Percentiles rank a stretch among this genome's conserved stretches.
Evolutionary conservation across 2,888 invertebrate species (phyloP).

Genomic region (Drosophila melanosoma): DNA sequence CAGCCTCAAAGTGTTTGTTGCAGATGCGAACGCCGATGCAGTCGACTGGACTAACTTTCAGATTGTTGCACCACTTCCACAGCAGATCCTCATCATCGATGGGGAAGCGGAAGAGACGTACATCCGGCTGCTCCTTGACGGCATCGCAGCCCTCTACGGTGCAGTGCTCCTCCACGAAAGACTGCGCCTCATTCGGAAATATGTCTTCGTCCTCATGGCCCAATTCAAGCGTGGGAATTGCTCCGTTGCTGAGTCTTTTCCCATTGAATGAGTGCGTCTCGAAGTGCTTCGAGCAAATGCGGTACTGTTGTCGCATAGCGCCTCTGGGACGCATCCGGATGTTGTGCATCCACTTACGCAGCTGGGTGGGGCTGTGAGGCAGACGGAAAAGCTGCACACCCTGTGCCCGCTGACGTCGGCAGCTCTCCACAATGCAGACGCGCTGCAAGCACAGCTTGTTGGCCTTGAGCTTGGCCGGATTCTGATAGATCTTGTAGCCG

Average conservation of each 20-base stretch:
- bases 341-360: slow-evolving; percentile 82
- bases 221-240: slow-evolving; percentile 79
- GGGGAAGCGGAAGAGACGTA: slow-evolving; percentile 79
- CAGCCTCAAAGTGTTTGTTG: slow-evolving; percentile 78
- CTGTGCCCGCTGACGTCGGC: slow-evolving; percentile 73
- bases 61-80: slow-evolving; percentile 82
- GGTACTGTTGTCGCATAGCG: slow-evolving; percentile 70
- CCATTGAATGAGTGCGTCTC: slow-evolving; percentile 82
- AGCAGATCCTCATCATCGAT: slow-evolving; percentile 80
- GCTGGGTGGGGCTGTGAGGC: slow-evolving; percentile 71
- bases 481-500: slow-evolving; percentile 81
- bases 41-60: slow-evolving; percentile 80
- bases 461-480: slow-evolving; percentile 78
- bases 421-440: slow-evolving; percentile 77
- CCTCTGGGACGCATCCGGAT: slow-evolving; percentile 73
- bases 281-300: slow-evolving; percentile 80
- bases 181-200: slow-evolving; percentile 79
- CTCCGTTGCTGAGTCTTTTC: slow-evolving; percentile 76
- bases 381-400: slow-evolving; percentile 80
- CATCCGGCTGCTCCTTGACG: slow-evolving; percentile 72
- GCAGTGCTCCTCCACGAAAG: slow-evolving; percentile 77
- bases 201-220: slow-evolving; percentile 76
- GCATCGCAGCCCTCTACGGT: slow-evolving; percentile 72
- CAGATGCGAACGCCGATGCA: slow-evolving; percentile 81
- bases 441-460: slow-evolving; percentile 75